Base-by-base conservation (phyloP, 2,888 invertebrate species). In the Sabatieria punctata region DNA sequence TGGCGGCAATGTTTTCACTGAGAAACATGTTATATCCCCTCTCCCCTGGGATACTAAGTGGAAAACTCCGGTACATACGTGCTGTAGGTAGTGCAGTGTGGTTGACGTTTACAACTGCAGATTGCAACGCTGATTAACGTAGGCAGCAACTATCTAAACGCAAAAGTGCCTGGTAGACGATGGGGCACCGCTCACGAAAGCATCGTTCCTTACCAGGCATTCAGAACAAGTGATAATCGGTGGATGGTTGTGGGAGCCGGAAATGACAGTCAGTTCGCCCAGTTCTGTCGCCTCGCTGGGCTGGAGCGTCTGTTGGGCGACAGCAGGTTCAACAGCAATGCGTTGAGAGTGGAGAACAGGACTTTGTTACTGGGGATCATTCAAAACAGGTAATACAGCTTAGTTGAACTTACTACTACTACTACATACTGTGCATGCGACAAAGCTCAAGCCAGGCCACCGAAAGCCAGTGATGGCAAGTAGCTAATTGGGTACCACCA, bases 171-270 rank as follows among this genome's bases (percentile, higher is more conserved):
- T 58, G 81, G 80, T 0, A 71, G 74, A 48, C 73, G 84, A 43
- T 81, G 80, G 77, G 93, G 93, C n/a, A 89, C 89, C 0, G 83
- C 83, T 0, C 93, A 95, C 65, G 82, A 79, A 49, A 88, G 84
- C 63, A 79, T 95, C 50, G 93, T 93, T 0, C 93, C 93, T 0
- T 93, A 95, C 63, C 80, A 91, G 72, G 77, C 65, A n/a, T 93
- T 91, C 61, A 73, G 75, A 60, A 84, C 86, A 0, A 75, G 74
- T 61, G 80, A 86, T 64, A 82, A 82, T 0, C 57, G 60, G 11
- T 80, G 80, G 59, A 74, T 89, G 46, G 83, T 91, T 0, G 72
- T 91, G 2, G 89, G 89, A 0, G 76, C 83, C 2, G 89, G 85
- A 1, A 88, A 84, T 41, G 79, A 91, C 49, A 49, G 55, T 8